phyloP scores from a whole-genome alignment of 2,113 vertebrate species.

The Dicerorhinus sumatrensis region DNA sequence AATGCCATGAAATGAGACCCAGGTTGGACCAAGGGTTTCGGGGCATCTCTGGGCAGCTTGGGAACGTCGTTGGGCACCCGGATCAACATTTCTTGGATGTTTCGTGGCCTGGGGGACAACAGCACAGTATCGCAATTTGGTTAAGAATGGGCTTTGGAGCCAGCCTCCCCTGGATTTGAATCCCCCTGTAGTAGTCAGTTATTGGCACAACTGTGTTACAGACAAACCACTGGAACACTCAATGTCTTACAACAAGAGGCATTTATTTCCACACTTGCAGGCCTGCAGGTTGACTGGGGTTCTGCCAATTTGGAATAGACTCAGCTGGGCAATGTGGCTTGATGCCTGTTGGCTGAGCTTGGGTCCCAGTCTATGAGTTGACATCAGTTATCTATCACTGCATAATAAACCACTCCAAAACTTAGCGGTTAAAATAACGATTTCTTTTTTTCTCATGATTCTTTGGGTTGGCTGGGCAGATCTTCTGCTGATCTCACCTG shows the following conservation, averaged over 20 bases:
- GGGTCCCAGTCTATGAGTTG: neutral
- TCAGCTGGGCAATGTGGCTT: neutral
- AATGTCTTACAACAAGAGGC: neutral
- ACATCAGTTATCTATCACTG: neutral
- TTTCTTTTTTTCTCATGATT: neutral
- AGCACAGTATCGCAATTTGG: neutral
- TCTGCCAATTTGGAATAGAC: neutral
- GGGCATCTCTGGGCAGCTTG: neutral
- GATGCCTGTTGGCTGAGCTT: neutral
- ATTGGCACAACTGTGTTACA: neutral
- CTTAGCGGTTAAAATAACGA: neutral
- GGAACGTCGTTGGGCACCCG: too few relatives aligned
- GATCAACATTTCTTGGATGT: neutral
- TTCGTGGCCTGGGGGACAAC: neutral
- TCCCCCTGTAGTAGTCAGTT: neutral
- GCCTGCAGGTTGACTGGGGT: neutral
- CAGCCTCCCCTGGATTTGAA: neutral
- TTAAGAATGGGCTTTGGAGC: neutral
- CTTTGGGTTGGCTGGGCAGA: neutral
- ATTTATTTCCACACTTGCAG: too few relatives aligned
- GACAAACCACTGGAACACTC: neutral
- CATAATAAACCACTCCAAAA: neutral
- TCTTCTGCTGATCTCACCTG: neutral
- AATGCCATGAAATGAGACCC: neutral
- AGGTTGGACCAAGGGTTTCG: neutral